A percentile compares a stretch with the other conserved stretches of the same genome.
These are phyloP conservation scores for Plecturocebus donacophilus DNA, from an alignment of 2,113 vertebrate genomes.

Conservation along the genomic window DNA sequence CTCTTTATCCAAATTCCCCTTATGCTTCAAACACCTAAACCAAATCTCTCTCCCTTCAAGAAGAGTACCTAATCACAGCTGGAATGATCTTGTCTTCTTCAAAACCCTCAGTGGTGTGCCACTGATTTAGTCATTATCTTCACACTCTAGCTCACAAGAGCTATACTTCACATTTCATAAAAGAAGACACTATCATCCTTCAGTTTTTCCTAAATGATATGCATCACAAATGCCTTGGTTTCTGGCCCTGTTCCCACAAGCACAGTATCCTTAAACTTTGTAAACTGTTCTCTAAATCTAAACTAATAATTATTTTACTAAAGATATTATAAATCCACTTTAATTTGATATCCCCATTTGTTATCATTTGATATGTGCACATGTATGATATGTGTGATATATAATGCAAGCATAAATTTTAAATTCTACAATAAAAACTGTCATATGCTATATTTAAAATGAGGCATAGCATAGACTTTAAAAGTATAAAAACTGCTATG, in stretches of 20 bases:
- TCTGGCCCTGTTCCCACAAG: neutral
- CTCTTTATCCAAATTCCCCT: neutral
- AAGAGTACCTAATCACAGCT: neutral
- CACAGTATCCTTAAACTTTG: neutral
- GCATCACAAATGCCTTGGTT: neutral
- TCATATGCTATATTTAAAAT: neutral
- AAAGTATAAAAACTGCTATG: neutral
- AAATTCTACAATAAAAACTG: constrained; percentile 7
- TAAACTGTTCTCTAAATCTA: neutral
- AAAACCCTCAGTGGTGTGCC: neutral
- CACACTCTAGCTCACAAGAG: neutral
- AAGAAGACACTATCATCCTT: neutral
- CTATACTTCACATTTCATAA: neutral
- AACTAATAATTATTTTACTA: constrained; percentile 13
- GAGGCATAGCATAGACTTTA: neutral
- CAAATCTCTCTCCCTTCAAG: neutral
- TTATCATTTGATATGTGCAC: neutral
- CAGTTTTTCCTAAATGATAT: neutral
- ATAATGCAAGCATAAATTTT: neutral
- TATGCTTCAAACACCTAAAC: neutral
- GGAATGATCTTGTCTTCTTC: neutral
- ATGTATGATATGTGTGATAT: neutral
- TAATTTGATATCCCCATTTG: neutral
- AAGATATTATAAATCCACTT: neutral
- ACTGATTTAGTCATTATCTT: neutral